These are phyloP conservation scores for Sterrhoptilus dennistouni DNA, from an alignment of 2,113 vertebrate genomes.

Conservation along the genomic window DNA sequence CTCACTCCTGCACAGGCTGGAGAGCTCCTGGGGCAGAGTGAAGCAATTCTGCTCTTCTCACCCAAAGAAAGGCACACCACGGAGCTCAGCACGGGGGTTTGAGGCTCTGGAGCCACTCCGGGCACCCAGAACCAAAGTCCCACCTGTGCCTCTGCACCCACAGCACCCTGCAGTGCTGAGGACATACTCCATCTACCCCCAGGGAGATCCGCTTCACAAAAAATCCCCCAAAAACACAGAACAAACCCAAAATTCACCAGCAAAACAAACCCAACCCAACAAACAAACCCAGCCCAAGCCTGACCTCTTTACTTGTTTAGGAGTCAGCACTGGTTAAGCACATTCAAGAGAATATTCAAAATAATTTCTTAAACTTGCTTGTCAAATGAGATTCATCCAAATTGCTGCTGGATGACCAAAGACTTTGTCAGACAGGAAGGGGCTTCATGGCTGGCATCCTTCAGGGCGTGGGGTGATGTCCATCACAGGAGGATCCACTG, in stretches of 20 bases:
- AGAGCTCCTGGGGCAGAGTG: accelerated
- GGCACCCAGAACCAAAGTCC: background rate
- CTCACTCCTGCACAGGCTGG: background rate
- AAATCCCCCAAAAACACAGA: background rate
- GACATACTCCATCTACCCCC: background rate
- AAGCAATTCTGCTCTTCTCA: background rate
- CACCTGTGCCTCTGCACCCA: accelerated
- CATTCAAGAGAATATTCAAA: background rate
- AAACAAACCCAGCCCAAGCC: background rate
- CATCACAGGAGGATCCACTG: background rate
- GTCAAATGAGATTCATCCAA: background rate
- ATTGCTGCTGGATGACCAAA: background rate
- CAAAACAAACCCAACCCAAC: background rate
- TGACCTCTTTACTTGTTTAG: background rate
- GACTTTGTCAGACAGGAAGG: background rate
- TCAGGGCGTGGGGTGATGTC: background rate
- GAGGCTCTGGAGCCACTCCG: accelerated
- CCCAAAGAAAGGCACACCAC: accelerated
- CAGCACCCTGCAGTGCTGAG: too few relatives aligned
- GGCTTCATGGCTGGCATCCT: background rate
- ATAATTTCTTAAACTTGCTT: background rate
- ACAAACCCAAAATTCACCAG: background rate
- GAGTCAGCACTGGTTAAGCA: background rate
- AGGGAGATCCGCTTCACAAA: background rate
- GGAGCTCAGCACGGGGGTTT: background rate